phyloP scores from a whole-genome alignment of 2,113 vertebrate species.

The Albula goreensis region DNA sequence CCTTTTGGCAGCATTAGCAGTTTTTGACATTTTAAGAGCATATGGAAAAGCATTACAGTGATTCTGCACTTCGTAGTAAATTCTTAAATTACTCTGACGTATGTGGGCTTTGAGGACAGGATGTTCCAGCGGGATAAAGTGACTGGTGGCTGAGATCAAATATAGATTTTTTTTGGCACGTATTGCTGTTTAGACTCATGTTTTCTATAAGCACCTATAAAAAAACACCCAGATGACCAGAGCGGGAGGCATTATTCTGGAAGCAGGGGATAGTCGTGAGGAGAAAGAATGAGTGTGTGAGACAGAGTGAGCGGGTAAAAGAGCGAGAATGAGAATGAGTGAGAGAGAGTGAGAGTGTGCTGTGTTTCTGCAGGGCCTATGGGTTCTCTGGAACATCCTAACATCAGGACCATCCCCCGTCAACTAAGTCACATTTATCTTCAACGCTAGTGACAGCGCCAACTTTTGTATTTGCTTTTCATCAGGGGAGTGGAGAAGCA shows the following conservation, averaged over 20 bases:
- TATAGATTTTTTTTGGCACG: background rate
- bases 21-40: background rate
- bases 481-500: background rate
- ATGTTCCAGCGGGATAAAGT: background rate
- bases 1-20: background rate
- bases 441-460: background rate
- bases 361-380: slow-evolving; percentile 36
- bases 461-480: background rate
- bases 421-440: background rate
- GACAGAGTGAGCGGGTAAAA: background rate
- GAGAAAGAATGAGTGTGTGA: background rate
- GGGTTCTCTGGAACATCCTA: background rate
- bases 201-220: background rate
- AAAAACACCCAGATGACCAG: background rate
- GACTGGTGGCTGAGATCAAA: background rate
- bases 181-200: background rate
- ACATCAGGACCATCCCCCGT: background rate
- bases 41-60: slow-evolving; percentile 5
- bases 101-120: background rate
- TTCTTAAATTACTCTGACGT: slow-evolving; percentile 11
- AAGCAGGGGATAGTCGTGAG: background rate
- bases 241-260: background rate
- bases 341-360: background rate
- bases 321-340: background rate
- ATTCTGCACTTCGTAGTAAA: background rate